These are phyloP conservation scores for Meleagris gallopavo DNA, from an alignment of 2,113 vertebrate species.

Conservation along the genomic window DNA sequence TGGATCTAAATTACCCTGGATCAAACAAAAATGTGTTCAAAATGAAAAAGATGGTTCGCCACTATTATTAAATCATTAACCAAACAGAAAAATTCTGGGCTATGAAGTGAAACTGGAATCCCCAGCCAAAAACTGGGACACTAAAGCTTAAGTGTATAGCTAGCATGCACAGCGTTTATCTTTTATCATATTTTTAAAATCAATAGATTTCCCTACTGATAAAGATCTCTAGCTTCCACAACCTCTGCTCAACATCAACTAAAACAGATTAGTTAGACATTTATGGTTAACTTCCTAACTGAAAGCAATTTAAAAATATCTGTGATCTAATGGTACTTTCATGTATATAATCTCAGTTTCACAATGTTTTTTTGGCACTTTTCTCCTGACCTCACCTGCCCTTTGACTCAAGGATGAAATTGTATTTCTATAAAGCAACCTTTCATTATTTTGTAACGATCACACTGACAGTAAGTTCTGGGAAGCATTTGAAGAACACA, in stretches of 20 bases:
- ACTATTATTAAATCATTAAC: slow-evolving; percentile 74
- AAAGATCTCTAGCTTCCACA: slow-evolving; percentile 48
- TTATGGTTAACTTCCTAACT: slow-evolving; percentile 44
- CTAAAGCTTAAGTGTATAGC: slow-evolving; percentile 42
- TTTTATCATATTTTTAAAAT: slow-evolving; percentile 6
- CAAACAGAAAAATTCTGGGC: slow-evolving; percentile 63
- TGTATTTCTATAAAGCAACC: slow-evolving; percentile 27
- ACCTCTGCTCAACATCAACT: slow-evolving; percentile 27
- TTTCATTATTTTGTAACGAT: slow-evolving; percentile 5
- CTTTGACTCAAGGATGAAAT: slow-evolving; percentile 33
- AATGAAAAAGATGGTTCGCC: slow-evolving; percentile 67
- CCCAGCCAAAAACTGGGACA: slow-evolving; percentile 50
- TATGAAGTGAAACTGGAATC: slow-evolving; percentile 59
- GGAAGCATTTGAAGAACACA: not conserved
- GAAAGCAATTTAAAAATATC: slow-evolving; percentile 45
- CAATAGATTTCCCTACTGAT: slow-evolving; percentile 35
- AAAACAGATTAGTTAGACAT: slow-evolving; percentile 40
- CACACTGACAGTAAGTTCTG: not conserved
- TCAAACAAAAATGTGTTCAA: slow-evolving; percentile 68
- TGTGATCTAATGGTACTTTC: slow-evolving; percentile 4
- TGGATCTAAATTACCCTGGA: slow-evolving; percentile 68
- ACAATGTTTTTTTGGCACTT: slow-evolving; percentile 16
- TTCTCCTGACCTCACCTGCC: not conserved
- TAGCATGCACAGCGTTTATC: not conserved
- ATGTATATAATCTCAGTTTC: not conserved